Evolutionary conservation across 2,113 vertebrate genomes (phyloP), one percentile per base, ranked within the genome.

Genomic region (Chloropsis hardwickii): DNA sequence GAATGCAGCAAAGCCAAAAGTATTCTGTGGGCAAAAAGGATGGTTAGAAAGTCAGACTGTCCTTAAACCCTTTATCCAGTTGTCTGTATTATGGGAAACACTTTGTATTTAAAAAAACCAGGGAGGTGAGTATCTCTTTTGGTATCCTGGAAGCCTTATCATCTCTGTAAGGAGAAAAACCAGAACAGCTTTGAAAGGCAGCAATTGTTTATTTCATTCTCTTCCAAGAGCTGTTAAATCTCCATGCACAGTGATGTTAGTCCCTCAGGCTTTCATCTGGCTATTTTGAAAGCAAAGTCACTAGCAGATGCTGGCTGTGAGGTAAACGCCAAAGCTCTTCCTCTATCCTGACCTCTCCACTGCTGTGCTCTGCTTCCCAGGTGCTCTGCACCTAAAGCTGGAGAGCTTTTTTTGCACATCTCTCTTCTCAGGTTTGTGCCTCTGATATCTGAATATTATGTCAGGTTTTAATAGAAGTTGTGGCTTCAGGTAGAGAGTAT

Each of bases 171-270:
- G 76, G 92, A 96, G 71, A 70, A 93, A 95, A 93, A 77, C 3
- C 90, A 95, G 95, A 95, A 40, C 54, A 19, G 42, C 62, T 91
- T 91, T 91, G 94, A 94, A 93, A 83, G 56, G 51, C 33, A 73
- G 54, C 23, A 28, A 54, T 91, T 91, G 33, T 94, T 96, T 96
- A 95, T 90, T 94, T 94, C 27, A 37, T 94, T 86, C 86, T 86
- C 79, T 88, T 95, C 47, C 70, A 58, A 87, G 84, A 77, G 19
- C 47, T 90, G 67, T 58, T 95, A 88, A 78, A 88, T 88, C 60
- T 90, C 86, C 19, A 23, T 4, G 54, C 47, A 51, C 39, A 56
- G 47, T 47, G 37, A 86, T 27, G 82, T 76, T 90, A 76, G 66
- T 67, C 58, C 12, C 91, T 80, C 39, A 47, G 90, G 87, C 42